phyloP scores from a whole-genome alignment of 1,140 invertebrate genomes.

The Drosophila willistoni region DNA sequence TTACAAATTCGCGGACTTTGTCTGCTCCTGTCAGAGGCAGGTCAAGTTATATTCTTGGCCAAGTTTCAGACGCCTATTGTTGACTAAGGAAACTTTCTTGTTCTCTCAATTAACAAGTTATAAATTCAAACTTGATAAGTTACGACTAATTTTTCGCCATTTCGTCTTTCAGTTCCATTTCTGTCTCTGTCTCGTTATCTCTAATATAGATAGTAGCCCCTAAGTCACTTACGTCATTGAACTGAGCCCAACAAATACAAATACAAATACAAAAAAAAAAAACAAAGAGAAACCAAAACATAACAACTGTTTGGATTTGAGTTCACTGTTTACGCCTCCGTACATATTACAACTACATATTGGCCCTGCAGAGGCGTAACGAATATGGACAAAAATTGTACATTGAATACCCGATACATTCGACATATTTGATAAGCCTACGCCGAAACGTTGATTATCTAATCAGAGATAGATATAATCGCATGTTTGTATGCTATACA shows the following conservation, averaged over 20 bases:
- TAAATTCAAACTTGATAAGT: slow-evolving; percentile 49
- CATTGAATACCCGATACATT: slow-evolving; percentile 42
- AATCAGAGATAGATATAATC: slow-evolving; percentile 37
- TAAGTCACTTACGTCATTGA: slow-evolving; percentile 44
- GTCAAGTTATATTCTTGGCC: slow-evolving; percentile 35
- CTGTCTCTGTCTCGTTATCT: slow-evolving; percentile 28
- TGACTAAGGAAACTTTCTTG: slow-evolving; percentile 7
- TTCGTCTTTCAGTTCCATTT: background rate
- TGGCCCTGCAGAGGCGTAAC: slow-evolving; percentile 50
- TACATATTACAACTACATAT: slow-evolving; percentile 3
- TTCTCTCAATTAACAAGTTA: slow-evolving; percentile 39
- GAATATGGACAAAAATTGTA: slow-evolving; percentile 49
- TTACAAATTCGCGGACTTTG: slow-evolving; percentile 7
- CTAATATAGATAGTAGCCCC: background rate
- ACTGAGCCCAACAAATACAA: background rate
- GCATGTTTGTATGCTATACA: slow-evolving; percentile 4
- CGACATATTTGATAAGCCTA: slow-evolving; percentile 39
- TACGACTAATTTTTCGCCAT: slow-evolving; percentile 37
- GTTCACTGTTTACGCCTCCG: slow-evolving; percentile 41
- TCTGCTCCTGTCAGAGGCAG: background rate
- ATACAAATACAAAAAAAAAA: slow-evolving; percentile 9
- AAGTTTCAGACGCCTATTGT: slow-evolving; percentile 31
- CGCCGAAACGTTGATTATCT: slow-evolving; percentile 45
- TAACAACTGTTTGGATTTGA: slow-evolving; percentile 41
- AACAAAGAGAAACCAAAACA: slow-evolving; percentile 20